Evolutionary conservation across 37 sponge, comb jelly and placozoan species (phyloP).

Genomic region (Haliclona indistincta): DNA sequence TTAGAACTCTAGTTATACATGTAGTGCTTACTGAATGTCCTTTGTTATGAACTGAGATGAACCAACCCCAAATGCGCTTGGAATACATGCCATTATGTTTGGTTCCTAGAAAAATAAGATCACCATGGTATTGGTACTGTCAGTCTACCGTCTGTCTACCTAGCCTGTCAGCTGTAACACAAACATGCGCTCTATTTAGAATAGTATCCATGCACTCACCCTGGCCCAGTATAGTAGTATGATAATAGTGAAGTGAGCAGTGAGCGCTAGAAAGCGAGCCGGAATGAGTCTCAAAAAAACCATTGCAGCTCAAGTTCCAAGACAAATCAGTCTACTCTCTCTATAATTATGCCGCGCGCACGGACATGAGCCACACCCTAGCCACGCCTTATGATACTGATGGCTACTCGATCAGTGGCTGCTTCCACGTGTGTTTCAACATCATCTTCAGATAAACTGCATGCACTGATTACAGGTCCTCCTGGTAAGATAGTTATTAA

Average conservation of each 20-base stretch:
- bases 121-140: not conserved
- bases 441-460: no score
- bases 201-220: slow-evolving; percentile 25
- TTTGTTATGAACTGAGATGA: slow-evolving; percentile 55
- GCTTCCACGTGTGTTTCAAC: no score
- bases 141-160: not conserved
- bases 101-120: slow-evolving; percentile 11
- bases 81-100: slow-evolving; percentile 53
- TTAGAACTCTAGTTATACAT: no score
- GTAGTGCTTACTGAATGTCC: slow-evolving; percentile 46
- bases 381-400: no score
- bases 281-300: slow-evolving; percentile 59
- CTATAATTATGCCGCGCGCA: no score
- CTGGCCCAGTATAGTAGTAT: slow-evolving; percentile 80
- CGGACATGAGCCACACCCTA: no score
- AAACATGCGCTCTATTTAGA: not conserved
- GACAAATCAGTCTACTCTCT: no score
- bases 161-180: not conserved
- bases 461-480: slow-evolving; percentile 42
- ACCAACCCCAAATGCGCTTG: not conserved
- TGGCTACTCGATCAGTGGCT: no score
- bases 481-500: slow-evolving; percentile 19
- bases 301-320: no score
- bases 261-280: slow-evolving; percentile 73
- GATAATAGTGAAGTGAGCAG: slow-evolving; percentile 76